Conservation (phyloP, 2,888 invertebrate genomes). For the Matsumyia berberina region DNA sequence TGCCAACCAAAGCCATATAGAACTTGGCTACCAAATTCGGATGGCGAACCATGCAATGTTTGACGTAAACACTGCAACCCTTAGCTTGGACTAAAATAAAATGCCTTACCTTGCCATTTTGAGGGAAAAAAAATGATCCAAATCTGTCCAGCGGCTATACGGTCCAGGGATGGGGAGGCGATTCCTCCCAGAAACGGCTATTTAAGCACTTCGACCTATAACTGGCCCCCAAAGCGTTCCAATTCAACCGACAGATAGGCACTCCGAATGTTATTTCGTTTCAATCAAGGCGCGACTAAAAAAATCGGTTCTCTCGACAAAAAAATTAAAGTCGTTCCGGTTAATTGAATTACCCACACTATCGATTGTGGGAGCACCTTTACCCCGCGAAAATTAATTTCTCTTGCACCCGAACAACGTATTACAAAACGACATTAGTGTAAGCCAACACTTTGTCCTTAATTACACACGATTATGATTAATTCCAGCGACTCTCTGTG, state of each 20-base stretch:
- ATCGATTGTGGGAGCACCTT: constrained; percentile 57
- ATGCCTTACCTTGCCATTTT: constrained; percentile 69
- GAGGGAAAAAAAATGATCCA: constrained; percentile 27
- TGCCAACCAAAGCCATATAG: constrained; percentile 48
- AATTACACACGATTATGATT: constrained; percentile 51
- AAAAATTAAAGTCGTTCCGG: constrained; percentile 23
- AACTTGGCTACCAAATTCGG: not conserved
- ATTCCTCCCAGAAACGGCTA: not conserved
- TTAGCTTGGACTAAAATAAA: not conserved
- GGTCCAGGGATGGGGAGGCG: not conserved
- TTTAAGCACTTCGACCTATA: not conserved
- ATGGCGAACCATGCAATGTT: constrained; percentile 14
- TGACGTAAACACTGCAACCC: constrained; percentile 33
- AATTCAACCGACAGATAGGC: constrained; percentile 5
- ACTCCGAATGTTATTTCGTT: constrained; percentile 13
- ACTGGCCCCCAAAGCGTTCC: not conserved
- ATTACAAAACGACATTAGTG: constrained; percentile 39
- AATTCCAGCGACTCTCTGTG: constrained; percentile 16
- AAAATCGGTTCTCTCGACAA: too few relatives aligned
- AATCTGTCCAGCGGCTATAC: constrained; percentile 23
- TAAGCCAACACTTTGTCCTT: constrained; percentile 37
- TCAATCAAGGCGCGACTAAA: not conserved
- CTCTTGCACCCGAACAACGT: constrained; percentile 29
- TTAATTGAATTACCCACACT: constrained; percentile 69
- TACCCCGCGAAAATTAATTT: constrained; percentile 35